Base-by-base conservation (phyloP, 2,113 vertebrate genomes). In the Globicephala melas region DNA sequence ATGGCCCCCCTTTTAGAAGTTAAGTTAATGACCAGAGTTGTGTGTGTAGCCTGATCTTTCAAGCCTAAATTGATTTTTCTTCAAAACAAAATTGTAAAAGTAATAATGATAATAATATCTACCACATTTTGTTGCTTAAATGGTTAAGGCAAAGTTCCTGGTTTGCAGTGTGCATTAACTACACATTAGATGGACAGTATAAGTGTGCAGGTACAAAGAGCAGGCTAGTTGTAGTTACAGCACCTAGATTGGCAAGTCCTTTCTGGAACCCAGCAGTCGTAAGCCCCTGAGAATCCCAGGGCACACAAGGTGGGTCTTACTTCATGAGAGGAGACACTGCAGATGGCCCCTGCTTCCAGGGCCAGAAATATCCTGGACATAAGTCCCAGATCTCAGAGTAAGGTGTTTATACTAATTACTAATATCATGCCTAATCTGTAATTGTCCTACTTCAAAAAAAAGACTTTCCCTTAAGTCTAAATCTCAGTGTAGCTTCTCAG, bases 321-420 rank as follows among this genome's bases (percentile, higher is more conserved):
- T 1, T 11, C 38, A 3, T 3, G 3, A 82, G 4, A 58, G 2
- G 31, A 62, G 10, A 73, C 9, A 2, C 21, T 26, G 4, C 0
- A 6, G 4, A 18, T 13, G 6, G 26, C 71, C 26, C 67, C 50
- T 8, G 36, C 8, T 33, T 93, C 33, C 4, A 17, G 8, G 11
- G 26, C 63, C 33, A 81, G 2, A 4, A 21, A 8, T 17, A 44
- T 63, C 41, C 25, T 9, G 4, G 8, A 58, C 26, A 2, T 3
- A 7, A 60, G 33, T 60, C 28, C 8, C 31, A 90, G 10, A 18
- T 15, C 28, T 65, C 41, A 67, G 11, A 44, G 38, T 23, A 38
- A 79, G 26, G 2, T 25, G 18, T 20, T 47, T 63, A 17, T 0
- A 23, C n/a, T 55, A 13, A 18, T 23, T 36, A 4, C 3, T 77